phyloP scores from a whole-genome alignment of 2,113 vertebrate species.

The Lepus europaeus region DNA sequence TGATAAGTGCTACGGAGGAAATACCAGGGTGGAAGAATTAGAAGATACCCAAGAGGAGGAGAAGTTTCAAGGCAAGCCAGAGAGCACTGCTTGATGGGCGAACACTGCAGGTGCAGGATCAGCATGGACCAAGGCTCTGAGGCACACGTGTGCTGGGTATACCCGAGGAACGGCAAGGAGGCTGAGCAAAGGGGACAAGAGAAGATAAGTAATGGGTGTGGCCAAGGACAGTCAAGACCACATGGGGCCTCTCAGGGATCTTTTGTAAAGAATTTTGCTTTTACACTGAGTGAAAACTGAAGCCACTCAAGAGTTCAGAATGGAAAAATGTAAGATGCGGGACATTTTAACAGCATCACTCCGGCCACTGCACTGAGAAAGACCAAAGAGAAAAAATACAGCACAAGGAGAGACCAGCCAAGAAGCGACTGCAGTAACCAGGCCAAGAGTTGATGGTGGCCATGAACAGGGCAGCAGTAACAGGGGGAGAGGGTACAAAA shows the following conservation, averaged over 20 bases:
- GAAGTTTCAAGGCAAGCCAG: not conserved
- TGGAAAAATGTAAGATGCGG: not conserved
- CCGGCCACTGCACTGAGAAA: not conserved
- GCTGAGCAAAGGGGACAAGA: not conserved
- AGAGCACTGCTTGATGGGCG: not conserved
- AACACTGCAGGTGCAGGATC: not conserved
- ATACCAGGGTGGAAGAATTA: not conserved
- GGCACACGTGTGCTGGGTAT: not conserved
- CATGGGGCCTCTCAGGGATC: not conserved
- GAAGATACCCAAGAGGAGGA: not conserved
- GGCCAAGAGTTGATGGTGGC: not conserved
- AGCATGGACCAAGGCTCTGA: constrained; percentile 4
- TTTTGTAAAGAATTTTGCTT: not conserved
- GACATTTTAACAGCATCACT: not conserved
- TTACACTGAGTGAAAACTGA: not conserved
- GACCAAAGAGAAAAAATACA: not conserved
- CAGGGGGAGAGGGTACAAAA: not conserved
- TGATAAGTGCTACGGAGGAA: not conserved
- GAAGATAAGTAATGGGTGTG: not conserved
- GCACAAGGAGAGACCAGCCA: not conserved
- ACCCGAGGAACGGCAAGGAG: constrained; percentile 3
- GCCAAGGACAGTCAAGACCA: not conserved
- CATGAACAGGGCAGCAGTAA: not conserved
- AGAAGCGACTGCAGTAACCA: not conserved
- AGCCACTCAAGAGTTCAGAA: not conserved